A percentile compares a stretch with the other conserved stretches of the same genome.
phyloP scores from a whole-genome alignment of 2,888 invertebrate genomes.

The Slavum lentiscoides region DNA sequence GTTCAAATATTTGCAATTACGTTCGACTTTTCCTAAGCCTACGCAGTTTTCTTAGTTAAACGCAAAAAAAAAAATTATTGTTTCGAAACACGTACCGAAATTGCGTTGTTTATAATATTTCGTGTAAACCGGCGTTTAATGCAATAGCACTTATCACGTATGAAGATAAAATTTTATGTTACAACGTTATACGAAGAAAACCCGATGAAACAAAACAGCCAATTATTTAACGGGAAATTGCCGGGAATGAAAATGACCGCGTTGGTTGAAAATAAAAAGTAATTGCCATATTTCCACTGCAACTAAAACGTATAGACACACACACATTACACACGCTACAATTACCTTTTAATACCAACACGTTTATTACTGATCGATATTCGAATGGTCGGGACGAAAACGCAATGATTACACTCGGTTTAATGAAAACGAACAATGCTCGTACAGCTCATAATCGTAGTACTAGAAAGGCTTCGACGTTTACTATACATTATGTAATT shows the following conservation, averaged over 20 bases:
- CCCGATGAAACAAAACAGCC: slow-evolving; percentile 18
- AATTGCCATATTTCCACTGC: not conserved
- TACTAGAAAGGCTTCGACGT: not conserved
- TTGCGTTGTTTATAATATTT: not conserved
- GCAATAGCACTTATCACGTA: slow-evolving; percentile 1
- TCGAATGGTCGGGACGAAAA: not conserved
- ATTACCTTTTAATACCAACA: not conserved
- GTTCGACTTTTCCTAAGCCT: no score
- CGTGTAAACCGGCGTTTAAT: not conserved
- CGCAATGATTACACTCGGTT: not conserved
- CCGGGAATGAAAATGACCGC: not conserved
- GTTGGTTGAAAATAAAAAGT: slow-evolving; percentile 2
- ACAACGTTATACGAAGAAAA: not conserved
- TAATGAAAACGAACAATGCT: not conserved
- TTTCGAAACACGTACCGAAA: not conserved
- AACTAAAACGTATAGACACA: not conserved
- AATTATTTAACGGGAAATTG: slow-evolving; percentile 16
- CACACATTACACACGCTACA: not conserved
- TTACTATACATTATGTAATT: not conserved
- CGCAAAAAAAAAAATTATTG: not conserved
- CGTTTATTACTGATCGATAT: no score
- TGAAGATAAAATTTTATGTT: slow-evolving; percentile 15
- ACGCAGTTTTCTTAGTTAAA: no score
- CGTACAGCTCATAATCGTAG: not conserved
- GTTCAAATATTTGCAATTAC: no score